Evolutionary conservation across 2,797 vertebrate species (phyloP), one percentile per base, ranked within the genome.

Genomic region (Pempheris klunzingeri): DNA sequence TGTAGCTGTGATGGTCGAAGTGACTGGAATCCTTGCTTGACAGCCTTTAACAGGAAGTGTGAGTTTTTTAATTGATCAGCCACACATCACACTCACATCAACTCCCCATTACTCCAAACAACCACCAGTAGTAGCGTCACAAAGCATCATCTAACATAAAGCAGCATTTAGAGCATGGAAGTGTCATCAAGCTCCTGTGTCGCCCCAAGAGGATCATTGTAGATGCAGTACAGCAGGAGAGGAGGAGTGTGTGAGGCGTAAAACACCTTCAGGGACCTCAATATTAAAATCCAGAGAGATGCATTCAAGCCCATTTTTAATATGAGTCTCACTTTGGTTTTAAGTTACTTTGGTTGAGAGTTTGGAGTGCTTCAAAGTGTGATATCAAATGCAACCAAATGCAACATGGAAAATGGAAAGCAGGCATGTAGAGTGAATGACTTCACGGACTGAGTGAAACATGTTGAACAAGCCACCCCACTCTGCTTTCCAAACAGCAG

Each of bases 121-220:
- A 59, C 18, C 47, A 76, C 24, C 52, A 58, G 28, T 30, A 43
- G 55, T 32, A 52, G 18, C 28, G 49, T 59, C 57, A 28, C 59
- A 71, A 49, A 59, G n/a, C 26, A 52, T 50, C n/a, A 47, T 66
- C 38, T 9, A 17, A 73, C 36, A 53, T 53, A 50, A 72, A 81
- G 54, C 32, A 65, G 22, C n/a, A 24, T 79, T 71, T 65, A 24
- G 9, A 67, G n/a, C 50, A 53, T 30, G 18, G 17, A 54, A 58
- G 41, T 18, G 14, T 68, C 74, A 41, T 68, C 44, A 46, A 61
- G 47, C 66, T 46, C 36, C 18, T 67, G 20, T 62, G 60, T 59
- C 3, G 12, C 43, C 39, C n/a, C 1, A 3, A 64, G 28, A 53
- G 20, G 18, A 28, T 67, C 10, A 44, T 24, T 66, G 8, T 8